A percentile compares a stretch with the other conserved stretches of the same genome.
phyloP scores from a whole-genome alignment of 2,113 vertebrate species.

The Laticauda colubrina region DNA sequence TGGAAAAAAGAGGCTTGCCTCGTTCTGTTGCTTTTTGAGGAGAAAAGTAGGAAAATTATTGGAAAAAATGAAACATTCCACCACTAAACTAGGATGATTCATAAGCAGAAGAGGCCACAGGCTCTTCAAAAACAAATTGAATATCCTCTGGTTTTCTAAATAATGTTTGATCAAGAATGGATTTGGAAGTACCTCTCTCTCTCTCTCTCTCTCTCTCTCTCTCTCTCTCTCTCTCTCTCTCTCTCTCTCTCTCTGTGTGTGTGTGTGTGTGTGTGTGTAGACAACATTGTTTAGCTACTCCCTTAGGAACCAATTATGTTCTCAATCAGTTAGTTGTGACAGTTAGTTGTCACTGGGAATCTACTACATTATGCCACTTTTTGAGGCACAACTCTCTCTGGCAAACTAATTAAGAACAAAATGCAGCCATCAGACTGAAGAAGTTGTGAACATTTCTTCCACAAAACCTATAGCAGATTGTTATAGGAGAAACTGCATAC shows the following conservation, averaged over 20 bases:
- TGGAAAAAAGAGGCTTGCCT: background rate
- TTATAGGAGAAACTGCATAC: background rate
- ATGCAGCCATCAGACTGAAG: background rate
- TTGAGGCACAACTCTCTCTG: background rate
- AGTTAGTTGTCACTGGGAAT: background rate
- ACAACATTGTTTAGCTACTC: background rate
- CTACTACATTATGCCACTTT: background rate
- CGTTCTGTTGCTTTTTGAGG: conserved; percentile 6
- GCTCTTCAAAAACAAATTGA: background rate
- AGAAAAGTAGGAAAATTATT: conserved; percentile 29
- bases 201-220: background rate
- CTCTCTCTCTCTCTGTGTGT: background rate
- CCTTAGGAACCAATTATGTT: background rate
- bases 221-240: background rate
- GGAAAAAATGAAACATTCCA: conserved; percentile 44
- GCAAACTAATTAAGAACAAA: background rate
- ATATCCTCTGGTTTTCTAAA: background rate
- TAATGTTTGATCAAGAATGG: background rate
- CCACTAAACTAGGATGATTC: background rate
- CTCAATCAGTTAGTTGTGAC: background rate
- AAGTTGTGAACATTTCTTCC: background rate
- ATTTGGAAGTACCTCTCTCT: background rate
- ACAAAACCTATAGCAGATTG: background rate
- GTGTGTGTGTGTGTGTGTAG: background rate
- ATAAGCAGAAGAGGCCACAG: background rate